Base-by-base conservation (phyloP, 2,888 invertebrate species). In the Lottia gigantea region DNA sequence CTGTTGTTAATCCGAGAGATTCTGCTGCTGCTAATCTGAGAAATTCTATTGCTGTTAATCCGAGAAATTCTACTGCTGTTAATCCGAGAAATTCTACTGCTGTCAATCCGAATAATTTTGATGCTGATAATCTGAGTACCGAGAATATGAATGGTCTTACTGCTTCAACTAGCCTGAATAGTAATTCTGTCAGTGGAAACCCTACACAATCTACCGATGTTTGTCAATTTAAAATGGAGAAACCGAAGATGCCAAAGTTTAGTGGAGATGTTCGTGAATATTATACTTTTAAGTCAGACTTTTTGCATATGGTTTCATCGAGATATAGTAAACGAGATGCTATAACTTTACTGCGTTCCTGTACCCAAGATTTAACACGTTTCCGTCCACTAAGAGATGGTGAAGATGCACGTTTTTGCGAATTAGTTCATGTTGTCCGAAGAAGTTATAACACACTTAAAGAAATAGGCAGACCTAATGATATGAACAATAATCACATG, bases 361-460 rank as follows among this genome's bases (percentile, higher is more conserved):
- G 49, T 55, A 55, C 49, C 8, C 49, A 19, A 55, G 49, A 55
- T 55, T 19, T 55, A 55, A 16, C n/a, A 16, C 19, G 49, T 16
- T 55, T 55, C n/a, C 49, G 49, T 55, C 49, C 49, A 2, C 49
- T 55, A 15, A 16, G 49, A 16, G 49, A 55, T 55, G 49, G 49
- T 16, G 49, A 55, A 55, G 49, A 55, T 19, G 19, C 4, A 8
- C 49, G 49, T 11, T 55, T 55, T 16, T 55, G 49, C 19, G 49
- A 55, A 19, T 55, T 55, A 16, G 49, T 55, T 55, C 49, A 55
- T 55, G 14, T 55, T 14, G 15, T 55, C n/a, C 12, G 49, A 55
- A 55, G 49, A 55, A 55, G 49, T 55, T 55, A 55, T 55, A 55
- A 55, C 49, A 55, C 49, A 7, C 49, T 55, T 8, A 55, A 55